Percentiles rank a stretch among this genome's conserved stretches.
These are phyloP conservation scores for Papilio elwesi DNA, from an alignment of 2,888 invertebrate species.

Conservation along the genomic window DNA sequence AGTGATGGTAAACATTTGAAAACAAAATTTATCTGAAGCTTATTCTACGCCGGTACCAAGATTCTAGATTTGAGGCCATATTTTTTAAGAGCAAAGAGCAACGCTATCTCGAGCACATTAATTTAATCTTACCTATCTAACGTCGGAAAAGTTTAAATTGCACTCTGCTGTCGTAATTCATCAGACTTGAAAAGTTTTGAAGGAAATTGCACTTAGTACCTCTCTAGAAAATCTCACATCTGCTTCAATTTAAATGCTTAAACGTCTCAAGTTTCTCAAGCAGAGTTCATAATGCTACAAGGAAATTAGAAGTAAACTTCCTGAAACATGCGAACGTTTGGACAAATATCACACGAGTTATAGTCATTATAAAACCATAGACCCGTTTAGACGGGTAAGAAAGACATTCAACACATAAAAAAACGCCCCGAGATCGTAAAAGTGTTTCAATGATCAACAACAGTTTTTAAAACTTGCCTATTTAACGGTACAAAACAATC, in stretches of 20 bases:
- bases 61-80: conserved; percentile 17
- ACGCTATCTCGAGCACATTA: conserved; percentile 20
- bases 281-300: conserved; percentile 11
- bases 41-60: background rate
- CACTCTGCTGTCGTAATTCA: conserved; percentile 37
- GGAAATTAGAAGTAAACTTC: conserved; percentile 17
- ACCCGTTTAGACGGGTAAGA: background rate
- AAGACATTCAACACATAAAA: background rate
- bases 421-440: too few species aligned
- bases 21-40: conserved; percentile 4
- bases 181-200: conserved; percentile 36
- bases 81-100: conserved; percentile 15
- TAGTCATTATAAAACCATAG: background rate
- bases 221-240: conserved; percentile 36
- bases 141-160: conserved; percentile 38
- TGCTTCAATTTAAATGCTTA: conserved; percentile 34
- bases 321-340: background rate
- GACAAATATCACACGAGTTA: conserved; percentile 4
- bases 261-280: conserved; percentile 26
- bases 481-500: background rate
- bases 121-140: conserved; percentile 31
- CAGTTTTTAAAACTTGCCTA: too few species aligned
- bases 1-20: background rate
- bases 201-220: conserved; percentile 35
- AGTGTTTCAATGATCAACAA: background rate